phyloP scores from a whole-genome alignment of 2,888 invertebrate genomes.

The Kuschelorhynchus macadamiae region DNA sequence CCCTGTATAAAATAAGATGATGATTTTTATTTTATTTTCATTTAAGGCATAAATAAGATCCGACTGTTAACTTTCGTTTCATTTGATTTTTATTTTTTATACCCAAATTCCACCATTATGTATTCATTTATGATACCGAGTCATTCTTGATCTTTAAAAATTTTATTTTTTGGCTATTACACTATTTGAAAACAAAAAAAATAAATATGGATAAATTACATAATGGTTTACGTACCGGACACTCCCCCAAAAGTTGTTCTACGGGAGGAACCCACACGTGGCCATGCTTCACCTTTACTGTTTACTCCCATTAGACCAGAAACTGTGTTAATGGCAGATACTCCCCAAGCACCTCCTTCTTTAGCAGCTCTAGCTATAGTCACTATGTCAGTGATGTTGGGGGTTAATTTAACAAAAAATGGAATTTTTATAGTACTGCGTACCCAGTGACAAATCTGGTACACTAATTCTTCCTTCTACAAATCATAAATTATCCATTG shows the following conservation, averaged over 20 bases:
- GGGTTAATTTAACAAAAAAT: slow-evolving; percentile 97
- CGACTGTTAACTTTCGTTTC: too few species aligned
- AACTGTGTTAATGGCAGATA: slow-evolving; percentile 98
- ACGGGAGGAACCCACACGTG: slow-evolving; percentile 85
- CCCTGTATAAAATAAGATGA: too few species aligned
- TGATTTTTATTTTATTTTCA: too few species aligned
- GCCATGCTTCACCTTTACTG: slow-evolving; percentile 91
- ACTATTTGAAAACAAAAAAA: too few species aligned
- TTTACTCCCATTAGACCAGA: slow-evolving; percentile 93
- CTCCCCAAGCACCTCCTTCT: slow-evolving; percentile 93
- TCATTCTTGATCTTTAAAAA: too few species aligned
- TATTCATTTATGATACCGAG: too few species aligned
- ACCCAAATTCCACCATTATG: too few species aligned
- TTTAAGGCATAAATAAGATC: too few species aligned
- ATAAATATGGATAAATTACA: too few species aligned
- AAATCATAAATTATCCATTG: too few species aligned
- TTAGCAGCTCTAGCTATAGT: slow-evolving; percentile 91
- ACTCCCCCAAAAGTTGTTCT: slow-evolving; percentile 95
- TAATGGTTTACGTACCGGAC: slow-evolving; percentile 62
- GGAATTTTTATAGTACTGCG: slow-evolving; percentile 89
- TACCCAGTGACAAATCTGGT: slow-evolving; percentile 93
- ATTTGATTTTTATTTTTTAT: too few species aligned
- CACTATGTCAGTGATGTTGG: slow-evolving; percentile 96
- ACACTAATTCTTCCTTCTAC: slow-evolving; percentile 88
- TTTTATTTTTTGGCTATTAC: too few species aligned